These are phyloP conservation scores for Pseudorhiza aurosa DNA, from an alignment of 30 jellyfish, hydroid and myxozoan species.

Conservation along the genomic window DNA sequence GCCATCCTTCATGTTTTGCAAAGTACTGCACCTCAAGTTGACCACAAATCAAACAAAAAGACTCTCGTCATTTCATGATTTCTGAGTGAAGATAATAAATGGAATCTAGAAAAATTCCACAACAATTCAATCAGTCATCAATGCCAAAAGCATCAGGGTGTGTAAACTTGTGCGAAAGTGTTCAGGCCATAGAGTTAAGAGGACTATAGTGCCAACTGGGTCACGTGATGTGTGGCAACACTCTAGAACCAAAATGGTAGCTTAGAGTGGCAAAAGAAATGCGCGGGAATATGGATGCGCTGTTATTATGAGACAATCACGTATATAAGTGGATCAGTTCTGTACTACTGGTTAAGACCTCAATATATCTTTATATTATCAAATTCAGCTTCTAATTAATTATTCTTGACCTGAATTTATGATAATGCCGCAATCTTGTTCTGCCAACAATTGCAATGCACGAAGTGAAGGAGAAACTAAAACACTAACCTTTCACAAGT, in stretches of 20 bases:
- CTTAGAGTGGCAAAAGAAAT: too few species aligned
- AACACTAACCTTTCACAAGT: constrained; percentile 26
- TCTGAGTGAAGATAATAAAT: constrained; percentile 26
- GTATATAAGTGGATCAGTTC: too few species aligned
- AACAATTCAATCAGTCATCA: constrained; percentile 38
- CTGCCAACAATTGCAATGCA: constrained; percentile 25
- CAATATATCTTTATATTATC: background rate
- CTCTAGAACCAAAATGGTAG: background rate
- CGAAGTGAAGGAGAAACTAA: constrained; percentile 20
- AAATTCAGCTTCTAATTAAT: background rate
- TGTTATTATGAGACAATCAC: too few species aligned
- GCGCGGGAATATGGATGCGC: too few species aligned
- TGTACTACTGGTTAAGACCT: too few species aligned
- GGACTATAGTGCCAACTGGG: background rate
- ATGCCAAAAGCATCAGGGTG: constrained; percentile 43
- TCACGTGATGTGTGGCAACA: constrained; percentile 33
- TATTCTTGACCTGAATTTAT: background rate
- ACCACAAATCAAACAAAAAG: constrained; percentile 33
- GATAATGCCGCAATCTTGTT: constrained; percentile 28
- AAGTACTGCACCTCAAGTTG: constrained; percentile 20
- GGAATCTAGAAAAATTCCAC: constrained; percentile 31
- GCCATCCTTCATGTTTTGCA: constrained; percentile 43
- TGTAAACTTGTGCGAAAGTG: constrained; percentile 43
- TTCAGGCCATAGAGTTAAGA: constrained; percentile 14
- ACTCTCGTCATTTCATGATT: constrained; percentile 49